phyloP scores from a whole-genome alignment of 2,888 invertebrate species.

The Mystacides longicornis region DNA sequence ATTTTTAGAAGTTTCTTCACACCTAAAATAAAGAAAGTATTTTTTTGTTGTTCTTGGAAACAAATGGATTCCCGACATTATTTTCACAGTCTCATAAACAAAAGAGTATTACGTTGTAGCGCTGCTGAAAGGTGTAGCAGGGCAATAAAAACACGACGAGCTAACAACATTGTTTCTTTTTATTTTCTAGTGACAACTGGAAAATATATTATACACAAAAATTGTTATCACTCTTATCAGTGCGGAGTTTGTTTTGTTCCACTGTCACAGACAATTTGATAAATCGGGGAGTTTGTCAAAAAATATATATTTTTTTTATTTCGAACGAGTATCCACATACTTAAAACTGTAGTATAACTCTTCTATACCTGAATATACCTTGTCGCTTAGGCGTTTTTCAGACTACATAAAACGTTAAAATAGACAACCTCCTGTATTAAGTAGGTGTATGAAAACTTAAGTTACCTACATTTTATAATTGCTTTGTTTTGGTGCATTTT shows the following conservation, averaged over 20 bases:
- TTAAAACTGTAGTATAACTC: too few relatives aligned
- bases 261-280: background rate
- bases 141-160: background rate
- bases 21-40: background rate
- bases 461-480: too few relatives aligned
- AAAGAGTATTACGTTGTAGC: background rate
- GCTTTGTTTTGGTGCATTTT: too few relatives aligned
- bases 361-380: too few relatives aligned
- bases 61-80: background rate
- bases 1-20: background rate
- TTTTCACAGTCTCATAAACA: slow-evolving; percentile 1
- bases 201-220: too few relatives aligned
- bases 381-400: too few relatives aligned
- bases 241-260: background rate
- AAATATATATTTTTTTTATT: too few relatives aligned
- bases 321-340: too few relatives aligned
- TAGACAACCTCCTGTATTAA: too few relatives aligned
- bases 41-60: background rate
- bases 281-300: too few relatives aligned
- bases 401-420: too few relatives aligned
- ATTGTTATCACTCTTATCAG: background rate
- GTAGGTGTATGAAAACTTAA: too few relatives aligned
- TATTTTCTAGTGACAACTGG: background rate
- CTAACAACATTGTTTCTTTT: background rate
- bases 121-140: background rate